Conservation (phyloP, 2,113 vertebrate genomes). For the Sinocyclocheilus maitianheensis region DNA sequence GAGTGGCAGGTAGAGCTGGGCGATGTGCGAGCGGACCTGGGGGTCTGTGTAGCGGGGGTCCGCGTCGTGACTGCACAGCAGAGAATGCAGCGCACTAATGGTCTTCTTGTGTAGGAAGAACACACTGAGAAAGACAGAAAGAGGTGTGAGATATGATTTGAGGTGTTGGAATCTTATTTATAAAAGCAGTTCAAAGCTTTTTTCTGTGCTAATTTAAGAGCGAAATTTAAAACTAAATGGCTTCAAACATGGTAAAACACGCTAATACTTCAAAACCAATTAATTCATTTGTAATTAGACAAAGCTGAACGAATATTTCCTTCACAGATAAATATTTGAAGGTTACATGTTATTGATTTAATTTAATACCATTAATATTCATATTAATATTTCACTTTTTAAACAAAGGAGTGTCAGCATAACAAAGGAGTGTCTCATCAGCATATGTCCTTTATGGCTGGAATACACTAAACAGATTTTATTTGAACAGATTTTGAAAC, state of each 20-base stretch:
- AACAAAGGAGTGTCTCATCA: not conserved
- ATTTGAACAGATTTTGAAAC: not conserved
- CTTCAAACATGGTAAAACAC: not conserved
- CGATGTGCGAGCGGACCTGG: conserved; percentile 80
- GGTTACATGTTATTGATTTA: no score
- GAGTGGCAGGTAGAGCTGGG: conserved; percentile 88
- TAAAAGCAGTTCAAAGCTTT: not conserved
- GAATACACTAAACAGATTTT: not conserved
- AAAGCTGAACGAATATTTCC: not conserved
- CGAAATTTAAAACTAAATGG: not conserved
- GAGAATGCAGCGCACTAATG: conserved; percentile 82
- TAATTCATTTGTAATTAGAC: no score
- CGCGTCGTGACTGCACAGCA: conserved; percentile 85
- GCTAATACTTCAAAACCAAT: not conserved
- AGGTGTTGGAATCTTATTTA: not conserved
- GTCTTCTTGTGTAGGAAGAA: conserved; percentile 91
- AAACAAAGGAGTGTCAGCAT: no score
- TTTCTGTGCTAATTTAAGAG: not conserved
- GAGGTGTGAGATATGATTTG: not conserved
- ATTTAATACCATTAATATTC: no score
- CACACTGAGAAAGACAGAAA: conserved; percentile 67
- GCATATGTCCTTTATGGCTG: not conserved
- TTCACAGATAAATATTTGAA: no score
- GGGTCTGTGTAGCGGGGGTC: conserved; percentile 81
- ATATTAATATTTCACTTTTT: no score